Evolutionary conservation across 2,797 vertebrate species (phyloP).

Genomic region (Acanthis flammea): DNA sequence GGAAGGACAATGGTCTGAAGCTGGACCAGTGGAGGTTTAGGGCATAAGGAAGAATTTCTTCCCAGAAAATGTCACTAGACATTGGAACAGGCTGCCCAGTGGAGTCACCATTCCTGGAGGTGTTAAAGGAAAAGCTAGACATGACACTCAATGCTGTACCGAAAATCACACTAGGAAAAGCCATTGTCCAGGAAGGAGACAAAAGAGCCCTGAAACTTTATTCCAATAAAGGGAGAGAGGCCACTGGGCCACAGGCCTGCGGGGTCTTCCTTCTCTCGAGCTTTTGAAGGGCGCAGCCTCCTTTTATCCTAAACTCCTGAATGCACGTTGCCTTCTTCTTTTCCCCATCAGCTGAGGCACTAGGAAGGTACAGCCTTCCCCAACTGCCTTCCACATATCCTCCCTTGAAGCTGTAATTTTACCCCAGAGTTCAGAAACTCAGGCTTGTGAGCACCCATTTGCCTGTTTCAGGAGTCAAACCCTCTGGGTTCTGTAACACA

Average conservation of each 20-base stretch:
- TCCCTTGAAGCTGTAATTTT: fast-evolving
- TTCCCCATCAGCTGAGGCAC: not conserved
- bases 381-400: fast-evolving
- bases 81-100: not conserved
- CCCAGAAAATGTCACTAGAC: not conserved
- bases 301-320: not conserved
- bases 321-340: fast-evolving
- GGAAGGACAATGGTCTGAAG: not conserved
- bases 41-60: not conserved
- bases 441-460: not conserved
- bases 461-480: not conserved
- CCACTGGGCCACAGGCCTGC: fast-evolving
- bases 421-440: not conserved
- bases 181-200: not conserved
- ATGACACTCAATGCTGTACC: fast-evolving
- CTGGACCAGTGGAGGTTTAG: not conserved
- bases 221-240: not conserved
- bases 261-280: fast-evolving
- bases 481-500: not conserved
- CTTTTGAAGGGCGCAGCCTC: fast-evolving
- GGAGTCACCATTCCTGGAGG: too few species aligned
- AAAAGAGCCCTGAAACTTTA: not conserved
- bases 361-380: too few species aligned
- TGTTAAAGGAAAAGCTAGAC: not conserved
- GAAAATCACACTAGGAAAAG: not conserved